Conservation (phyloP, 2,888 invertebrate species). For the Colostygia pectinataria region DNA sequence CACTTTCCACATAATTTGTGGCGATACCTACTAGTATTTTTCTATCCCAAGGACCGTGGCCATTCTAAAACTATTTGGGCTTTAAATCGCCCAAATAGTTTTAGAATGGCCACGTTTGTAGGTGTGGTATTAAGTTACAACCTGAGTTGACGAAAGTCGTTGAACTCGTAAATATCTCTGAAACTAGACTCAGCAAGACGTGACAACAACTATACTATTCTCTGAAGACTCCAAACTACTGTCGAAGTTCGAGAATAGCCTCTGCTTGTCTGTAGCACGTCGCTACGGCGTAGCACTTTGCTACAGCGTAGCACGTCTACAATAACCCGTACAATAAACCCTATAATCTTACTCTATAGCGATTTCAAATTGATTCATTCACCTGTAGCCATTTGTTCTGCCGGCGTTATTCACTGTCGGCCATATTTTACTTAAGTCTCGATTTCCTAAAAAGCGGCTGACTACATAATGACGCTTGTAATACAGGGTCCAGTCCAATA, state of each 20-base stretch:
- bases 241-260: neutral
- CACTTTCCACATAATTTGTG: too few species aligned
- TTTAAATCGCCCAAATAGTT: too few species aligned
- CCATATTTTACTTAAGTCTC: slow-evolving; percentile 33
- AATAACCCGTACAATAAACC: neutral
- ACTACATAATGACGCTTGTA: neutral
- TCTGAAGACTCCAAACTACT: neutral
- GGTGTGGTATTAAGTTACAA: too few species aligned
- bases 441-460: neutral
- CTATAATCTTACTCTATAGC: slow-evolving; percentile 12
- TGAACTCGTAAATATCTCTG: too few species aligned
- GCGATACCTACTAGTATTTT: too few species aligned
- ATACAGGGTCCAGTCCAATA: too few species aligned
- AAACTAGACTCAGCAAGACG: too few species aligned
- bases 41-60: too few species aligned
- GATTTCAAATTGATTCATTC: slow-evolving; percentile 32
- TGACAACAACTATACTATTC: too few species aligned
- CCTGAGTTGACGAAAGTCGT: too few species aligned
- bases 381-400: slow-evolving; percentile 28
- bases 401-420: slow-evolving; percentile 29
- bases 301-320: slow-evolving; percentile 3
- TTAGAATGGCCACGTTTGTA: too few species aligned
- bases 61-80: too few species aligned
- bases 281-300: slow-evolving; percentile 6
- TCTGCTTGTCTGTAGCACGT: neutral